These are phyloP conservation scores for Pelecanoides urinatrix DNA, from an alignment of 2,113 vertebrate species.

Conservation along the genomic window DNA sequence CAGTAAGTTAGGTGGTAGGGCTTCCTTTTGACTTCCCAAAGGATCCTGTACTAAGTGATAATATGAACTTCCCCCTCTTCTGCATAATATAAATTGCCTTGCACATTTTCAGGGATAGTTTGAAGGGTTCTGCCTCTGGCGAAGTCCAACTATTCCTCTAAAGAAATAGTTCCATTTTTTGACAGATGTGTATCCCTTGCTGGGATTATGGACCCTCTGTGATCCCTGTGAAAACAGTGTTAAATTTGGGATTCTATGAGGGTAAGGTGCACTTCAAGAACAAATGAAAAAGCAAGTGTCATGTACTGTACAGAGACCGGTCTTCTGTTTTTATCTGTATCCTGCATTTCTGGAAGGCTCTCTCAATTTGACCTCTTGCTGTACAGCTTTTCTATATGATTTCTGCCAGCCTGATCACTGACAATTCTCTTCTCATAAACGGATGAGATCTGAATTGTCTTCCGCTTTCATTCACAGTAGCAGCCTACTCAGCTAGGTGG, in stretches of 20 bases:
- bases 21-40: not conserved
- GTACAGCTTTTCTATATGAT: not conserved
- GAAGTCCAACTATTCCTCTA: not conserved
- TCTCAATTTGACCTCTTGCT: not conserved
- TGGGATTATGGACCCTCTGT: not conserved
- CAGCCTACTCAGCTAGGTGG: not conserved
- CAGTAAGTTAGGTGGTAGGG: not conserved
- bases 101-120: not conserved
- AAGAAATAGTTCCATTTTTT: not conserved
- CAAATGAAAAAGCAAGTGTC: not conserved
- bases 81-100: not conserved
- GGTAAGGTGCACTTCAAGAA: not conserved
- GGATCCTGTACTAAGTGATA: not conserved
- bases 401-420: not conserved
- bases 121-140: not conserved
- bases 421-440: not conserved
- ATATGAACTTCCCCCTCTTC: not conserved
- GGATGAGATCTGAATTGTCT: not conserved
- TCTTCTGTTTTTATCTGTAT: not conserved
- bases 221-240: not conserved
- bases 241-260: not conserved
- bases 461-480: not conserved
- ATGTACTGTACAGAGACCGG: not conserved
- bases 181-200: not conserved
- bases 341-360: not conserved